Percentiles rank a stretch among this genome's conserved stretches.
Conservation (phyloP, 2,113 vertebrate genomes). For the Arenaria interpres region DNA sequence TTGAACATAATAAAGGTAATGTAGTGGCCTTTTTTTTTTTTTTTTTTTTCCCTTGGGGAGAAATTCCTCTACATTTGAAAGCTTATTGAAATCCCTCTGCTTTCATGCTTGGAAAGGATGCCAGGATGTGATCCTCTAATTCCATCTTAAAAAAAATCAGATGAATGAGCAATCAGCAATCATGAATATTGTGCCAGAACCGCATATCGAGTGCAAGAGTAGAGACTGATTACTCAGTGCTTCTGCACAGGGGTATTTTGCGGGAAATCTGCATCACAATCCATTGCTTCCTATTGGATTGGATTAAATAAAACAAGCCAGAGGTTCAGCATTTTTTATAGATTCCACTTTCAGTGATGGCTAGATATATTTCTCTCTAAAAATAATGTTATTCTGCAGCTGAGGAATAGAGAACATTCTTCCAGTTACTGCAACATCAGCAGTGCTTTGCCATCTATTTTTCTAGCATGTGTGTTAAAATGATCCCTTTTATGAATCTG, state of each 20-base stretch:
- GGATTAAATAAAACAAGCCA: slow-evolving; percentile 44
- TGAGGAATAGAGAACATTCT: not conserved
- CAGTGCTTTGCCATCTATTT: slow-evolving; percentile 12
- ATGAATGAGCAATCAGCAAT: slow-evolving; percentile 61
- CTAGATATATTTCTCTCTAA: slow-evolving; percentile 31
- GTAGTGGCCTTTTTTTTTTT: not conserved
- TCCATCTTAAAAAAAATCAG: not conserved
- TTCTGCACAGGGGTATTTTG: slow-evolving; percentile 32
- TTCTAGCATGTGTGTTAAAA: not conserved
- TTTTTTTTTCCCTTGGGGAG: not conserved
- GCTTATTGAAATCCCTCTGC: not conserved
- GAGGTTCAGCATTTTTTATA: slow-evolving; percentile 20
- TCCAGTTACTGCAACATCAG: slow-evolving; percentile 16
- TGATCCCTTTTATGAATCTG: not conserved
- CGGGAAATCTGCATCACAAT: slow-evolving; percentile 51
- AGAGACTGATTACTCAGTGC: slow-evolving; percentile 37
- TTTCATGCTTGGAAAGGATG: not conserved
- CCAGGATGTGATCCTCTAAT: not conserved
- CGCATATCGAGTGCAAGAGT: not conserved
- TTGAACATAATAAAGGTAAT: not conserved
- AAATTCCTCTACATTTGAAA: not conserved
- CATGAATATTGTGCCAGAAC: slow-evolving; percentile 17
- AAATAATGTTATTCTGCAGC: slow-evolving; percentile 26
- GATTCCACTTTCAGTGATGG: not conserved
- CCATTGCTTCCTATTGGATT: not conserved